Percentiles rank a stretch among this genome's conserved stretches.
phyloP scores from a whole-genome alignment of 2,888 invertebrate species.

The Clusia tigrina region DNA sequence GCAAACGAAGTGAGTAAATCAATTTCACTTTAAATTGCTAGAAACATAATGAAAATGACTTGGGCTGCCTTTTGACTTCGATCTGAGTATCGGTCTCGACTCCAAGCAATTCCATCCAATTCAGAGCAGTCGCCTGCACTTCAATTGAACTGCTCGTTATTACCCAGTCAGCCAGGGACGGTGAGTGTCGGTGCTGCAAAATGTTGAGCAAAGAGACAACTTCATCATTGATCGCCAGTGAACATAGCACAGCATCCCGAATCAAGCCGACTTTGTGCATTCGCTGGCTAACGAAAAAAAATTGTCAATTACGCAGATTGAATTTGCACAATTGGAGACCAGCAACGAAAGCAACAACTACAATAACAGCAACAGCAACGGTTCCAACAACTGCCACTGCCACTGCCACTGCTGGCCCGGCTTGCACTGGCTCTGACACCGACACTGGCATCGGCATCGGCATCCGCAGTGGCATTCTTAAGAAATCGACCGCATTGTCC shows the following conservation, averaged over 20 bases:
- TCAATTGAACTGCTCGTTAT: too few species aligned
- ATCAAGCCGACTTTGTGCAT: conserved; percentile 5
- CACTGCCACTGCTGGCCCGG: neutral
- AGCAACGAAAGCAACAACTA: too few species aligned
- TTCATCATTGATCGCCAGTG: conserved; percentile 3
- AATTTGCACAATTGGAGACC: conserved; percentile 29
- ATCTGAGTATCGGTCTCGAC: neutral
- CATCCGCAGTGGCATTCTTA: neutral
- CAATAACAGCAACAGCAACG: too few species aligned
- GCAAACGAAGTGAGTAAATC: conserved; percentile 14
- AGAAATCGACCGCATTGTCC: conserved; percentile 15
- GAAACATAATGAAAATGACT: conserved; percentile 19
- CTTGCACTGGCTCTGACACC: too few species aligned
- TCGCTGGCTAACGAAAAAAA: conserved; percentile 24
- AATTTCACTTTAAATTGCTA: conserved; percentile 23
- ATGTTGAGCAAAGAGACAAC: conserved; percentile 1
- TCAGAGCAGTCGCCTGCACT: neutral
- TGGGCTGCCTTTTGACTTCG: too few species aligned
- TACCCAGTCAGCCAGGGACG: neutral
- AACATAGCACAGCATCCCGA: too few species aligned
- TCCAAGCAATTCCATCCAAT: neutral
- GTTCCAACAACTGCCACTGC: neutral
- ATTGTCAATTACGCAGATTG: conserved; percentile 34
- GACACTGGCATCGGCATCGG: neutral
- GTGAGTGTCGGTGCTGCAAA: neutral